Evolutionary conservation across 2,113 vertebrate genomes (phyloP), one percentile per base, ranked within the genome.

Genomic region (Bufo bufo): DNA sequence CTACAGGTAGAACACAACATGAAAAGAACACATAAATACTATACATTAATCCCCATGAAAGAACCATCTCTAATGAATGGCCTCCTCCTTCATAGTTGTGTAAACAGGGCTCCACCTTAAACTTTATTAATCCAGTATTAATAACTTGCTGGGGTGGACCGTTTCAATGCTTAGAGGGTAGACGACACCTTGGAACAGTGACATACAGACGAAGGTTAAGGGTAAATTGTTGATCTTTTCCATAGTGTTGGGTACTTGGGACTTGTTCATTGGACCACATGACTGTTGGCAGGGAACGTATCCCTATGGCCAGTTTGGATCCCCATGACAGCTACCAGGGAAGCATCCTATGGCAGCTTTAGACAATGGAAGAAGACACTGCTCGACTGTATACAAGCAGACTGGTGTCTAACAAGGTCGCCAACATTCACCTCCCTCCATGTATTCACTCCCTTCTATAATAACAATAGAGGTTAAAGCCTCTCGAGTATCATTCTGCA

Each of bases 401-500:
- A 50, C 58, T 50, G 81, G 12, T 50, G 23, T n/a, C 71, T 49
- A 58, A 61, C 56, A 9, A 16, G 56, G 43, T 49, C 17, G 74
- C 19, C 49, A 17, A 75, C 79, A 63, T 63, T 88, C 58, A 65
- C 80, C 61, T 54, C 66, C 77, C 80, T 77, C 63, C 85, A 23
- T 23, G 17, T 43, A 84, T 66, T 63, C 50, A 56, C 79, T 17
- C 20, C 19, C 58, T 83, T 8, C 71, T 63, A 14, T 83, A 72
- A 88, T 77, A 33, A 88, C 80, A 88, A 87, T 49, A 50, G 56
- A 71, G 14, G 3, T 13, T 45, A 14, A 43, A 83, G 50, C n/a
- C 33, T 77, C 80, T 23, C 58, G 8, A 61, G 81, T 88, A 83
- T 88, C 87, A 77, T 33, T 77, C 56, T 56, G 43, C 66, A 49